phyloP scores from a whole-genome alignment of 2,888 invertebrate species.

The Marasmarcha lunaedactyla region DNA sequence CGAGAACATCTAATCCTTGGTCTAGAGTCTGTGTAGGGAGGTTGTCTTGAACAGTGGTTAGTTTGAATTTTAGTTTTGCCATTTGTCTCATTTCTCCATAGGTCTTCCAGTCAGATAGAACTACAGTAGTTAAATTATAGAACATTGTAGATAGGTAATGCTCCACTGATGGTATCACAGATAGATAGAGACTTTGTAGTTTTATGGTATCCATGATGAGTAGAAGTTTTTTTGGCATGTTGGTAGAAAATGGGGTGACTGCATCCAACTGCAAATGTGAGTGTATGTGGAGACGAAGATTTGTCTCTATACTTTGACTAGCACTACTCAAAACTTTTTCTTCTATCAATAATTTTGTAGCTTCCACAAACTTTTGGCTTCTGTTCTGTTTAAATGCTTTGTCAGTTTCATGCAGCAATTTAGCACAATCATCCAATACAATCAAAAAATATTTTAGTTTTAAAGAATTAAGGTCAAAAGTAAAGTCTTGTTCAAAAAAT shows the following conservation, averaged over 20 bases:
- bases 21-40: conserved; percentile 96
- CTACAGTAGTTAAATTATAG: conserved; percentile 97
- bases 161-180: conserved; percentile 80
- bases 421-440: conserved; percentile 53
- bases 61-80: conserved; percentile 84
- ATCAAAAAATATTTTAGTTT: conserved; percentile 65
- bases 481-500: conserved; percentile 80
- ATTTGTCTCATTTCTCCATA: conserved; percentile 97
- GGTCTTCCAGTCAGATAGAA: conserved; percentile 96
- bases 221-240: conserved; percentile 74
- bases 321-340: conserved; percentile 76
- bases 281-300: conserved; percentile 92
- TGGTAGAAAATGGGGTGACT: conserved; percentile 77
- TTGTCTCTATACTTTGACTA: conserved; percentile 91
- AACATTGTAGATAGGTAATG: conserved; percentile 94
- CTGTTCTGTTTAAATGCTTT: conserved; percentile 29
- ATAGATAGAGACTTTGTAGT: conserved; percentile 68
- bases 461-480: conserved; percentile 74
- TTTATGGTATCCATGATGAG: conserved; percentile 69
- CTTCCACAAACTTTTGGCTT: conserved; percentile 38
- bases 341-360: conserved; percentile 53
- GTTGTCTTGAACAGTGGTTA: conserved; percentile 90
- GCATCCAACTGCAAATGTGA: conserved; percentile 85
- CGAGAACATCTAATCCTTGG: conserved; percentile 95
- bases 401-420: conserved; percentile 42